A percentile compares a stretch with the other conserved stretches of the same genome.
Conservation (phyloP, 2,797 vertebrate species). For the Melanotaenia pygmaea region DNA sequence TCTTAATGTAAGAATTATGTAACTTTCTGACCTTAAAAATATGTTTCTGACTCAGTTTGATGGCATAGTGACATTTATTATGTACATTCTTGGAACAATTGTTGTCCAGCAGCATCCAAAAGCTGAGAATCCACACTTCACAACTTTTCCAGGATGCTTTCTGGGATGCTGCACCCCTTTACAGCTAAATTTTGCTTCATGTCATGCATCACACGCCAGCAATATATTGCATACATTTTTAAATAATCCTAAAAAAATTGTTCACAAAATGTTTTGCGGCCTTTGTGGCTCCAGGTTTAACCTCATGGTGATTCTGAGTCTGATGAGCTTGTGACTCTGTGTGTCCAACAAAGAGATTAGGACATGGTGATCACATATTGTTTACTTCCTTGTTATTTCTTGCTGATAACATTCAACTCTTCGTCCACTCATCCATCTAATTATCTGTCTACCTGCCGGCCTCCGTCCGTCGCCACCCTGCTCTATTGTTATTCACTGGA, state of each 20-base stretch:
- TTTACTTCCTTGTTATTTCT: constrained; percentile 66
- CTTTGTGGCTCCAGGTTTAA: background rate
- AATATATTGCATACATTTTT: background rate
- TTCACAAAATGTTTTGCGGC: background rate
- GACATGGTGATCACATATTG: constrained; percentile 46
- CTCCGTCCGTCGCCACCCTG: constrained; percentile 70
- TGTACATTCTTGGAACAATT: background rate
- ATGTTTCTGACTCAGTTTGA: background rate
- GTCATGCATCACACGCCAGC: background rate
- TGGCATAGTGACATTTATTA: background rate
- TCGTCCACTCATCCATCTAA: constrained; percentile 73
- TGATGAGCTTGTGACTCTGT: constrained; percentile 35
- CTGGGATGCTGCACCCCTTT: background rate
- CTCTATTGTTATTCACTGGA: constrained; percentile 79
- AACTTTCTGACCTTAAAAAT: too few species aligned
- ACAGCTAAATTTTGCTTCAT: background rate
- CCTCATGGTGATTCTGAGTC: constrained; percentile 39
- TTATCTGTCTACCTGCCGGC: constrained; percentile 76
- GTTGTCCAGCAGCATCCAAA: background rate
- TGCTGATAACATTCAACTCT: constrained; percentile 73
- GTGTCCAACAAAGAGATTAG: constrained; percentile 53
- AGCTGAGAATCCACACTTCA: background rate
- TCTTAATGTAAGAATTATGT: too few species aligned
- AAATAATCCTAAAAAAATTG: constrained; percentile 4
- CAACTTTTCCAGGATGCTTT: background rate